Base-by-base conservation (phyloP, 2,113 vertebrate genomes). In the Elgaria multicarinata region DNA sequence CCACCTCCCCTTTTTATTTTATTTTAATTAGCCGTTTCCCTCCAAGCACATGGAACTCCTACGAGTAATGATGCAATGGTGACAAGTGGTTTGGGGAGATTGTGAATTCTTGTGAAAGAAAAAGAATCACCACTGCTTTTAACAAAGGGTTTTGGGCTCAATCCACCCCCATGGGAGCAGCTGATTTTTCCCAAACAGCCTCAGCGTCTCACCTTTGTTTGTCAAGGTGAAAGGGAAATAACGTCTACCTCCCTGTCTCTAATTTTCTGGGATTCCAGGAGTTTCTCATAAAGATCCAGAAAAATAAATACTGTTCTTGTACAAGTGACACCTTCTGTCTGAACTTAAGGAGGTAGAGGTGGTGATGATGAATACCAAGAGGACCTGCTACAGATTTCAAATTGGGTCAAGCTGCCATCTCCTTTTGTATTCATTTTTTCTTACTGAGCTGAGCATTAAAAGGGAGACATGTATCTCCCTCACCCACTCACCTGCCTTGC, bases 21-120 rank as follows among this genome's bases (percentile, higher is more conserved):
- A 76, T 89, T 81, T 67, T 22, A 62, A 83, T 39, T 78, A 89
- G 71, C 83, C 46, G 44, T 82, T 89, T 91, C 20, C 24, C 78
- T 83, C 83, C 71, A 76, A 91, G 36, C 83, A 91, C 87, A 33
- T 77, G 83, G 83, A 86, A 89, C 44, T 91, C 87, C 83, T 86
- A 50, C 9, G 42, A 92, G 91, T 90, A 79, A 87, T 84, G 74
- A 80, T n/a, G 75, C 26, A 44, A n/a, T 62, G 88, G 53, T 83
- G 10, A 13, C 79, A 69, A 88, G 75, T 13, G 94, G 83, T 42
- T 0, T 0, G 1, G 62, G 8, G 92, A 39, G 42, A 16, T 6
- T 22, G 10, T 36, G 26, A 66, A 10, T 6, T 85, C 67, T 78
- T 90, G 64, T 55, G 39, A 88, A 93, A 24, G 28, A 81, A 64